phyloP scores from a whole-genome alignment of 2,888 invertebrate species.

The Neuroscelio doddi region DNA sequence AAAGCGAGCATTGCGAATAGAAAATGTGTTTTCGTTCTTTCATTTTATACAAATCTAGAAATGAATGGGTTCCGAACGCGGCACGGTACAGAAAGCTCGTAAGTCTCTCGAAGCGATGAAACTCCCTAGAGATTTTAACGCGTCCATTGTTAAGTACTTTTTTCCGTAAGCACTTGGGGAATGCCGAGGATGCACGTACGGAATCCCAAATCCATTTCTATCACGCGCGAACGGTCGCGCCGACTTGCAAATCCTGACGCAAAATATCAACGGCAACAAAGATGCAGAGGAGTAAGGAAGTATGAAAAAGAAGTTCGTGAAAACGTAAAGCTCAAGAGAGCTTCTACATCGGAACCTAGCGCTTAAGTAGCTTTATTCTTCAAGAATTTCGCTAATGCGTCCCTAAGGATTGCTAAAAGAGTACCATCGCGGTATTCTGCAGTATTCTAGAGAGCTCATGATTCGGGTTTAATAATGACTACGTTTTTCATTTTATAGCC shows the following conservation, averaged over 20 bases:
- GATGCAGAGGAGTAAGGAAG: constrained; percentile 44
- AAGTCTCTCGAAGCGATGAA: constrained; percentile 36
- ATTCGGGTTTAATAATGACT: constrained; percentile 3
- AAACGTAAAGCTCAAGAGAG: constrained; percentile 40
- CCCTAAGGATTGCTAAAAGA: constrained; percentile 56
- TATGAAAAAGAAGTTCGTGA: constrained; percentile 20
- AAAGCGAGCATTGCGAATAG: constrained; percentile 1
- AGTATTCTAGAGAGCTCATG: background rate
- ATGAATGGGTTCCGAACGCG: constrained; percentile 3
- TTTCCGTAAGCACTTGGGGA: constrained; percentile 47
- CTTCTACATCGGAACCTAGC: constrained; percentile 55
- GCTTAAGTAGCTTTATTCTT: constrained; percentile 67
- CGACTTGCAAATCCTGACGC: constrained; percentile 48
- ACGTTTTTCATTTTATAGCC: background rate
- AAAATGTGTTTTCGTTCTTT: background rate
- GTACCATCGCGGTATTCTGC: constrained; percentile 7
- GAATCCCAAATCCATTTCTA: constrained; percentile 63
- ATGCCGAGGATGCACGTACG: constrained; percentile 49
- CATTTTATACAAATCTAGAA: background rate
- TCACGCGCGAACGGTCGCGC: constrained; percentile 62
- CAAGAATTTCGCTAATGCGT: constrained; percentile 63
- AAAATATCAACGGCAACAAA: constrained; percentile 51
- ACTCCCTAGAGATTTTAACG: constrained; percentile 55
- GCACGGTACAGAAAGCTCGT: constrained; percentile 18
- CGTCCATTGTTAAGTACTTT: constrained; percentile 54